phyloP scores from a whole-genome alignment of 1,140 invertebrate genomes.

The Drosophila serrata region DNA sequence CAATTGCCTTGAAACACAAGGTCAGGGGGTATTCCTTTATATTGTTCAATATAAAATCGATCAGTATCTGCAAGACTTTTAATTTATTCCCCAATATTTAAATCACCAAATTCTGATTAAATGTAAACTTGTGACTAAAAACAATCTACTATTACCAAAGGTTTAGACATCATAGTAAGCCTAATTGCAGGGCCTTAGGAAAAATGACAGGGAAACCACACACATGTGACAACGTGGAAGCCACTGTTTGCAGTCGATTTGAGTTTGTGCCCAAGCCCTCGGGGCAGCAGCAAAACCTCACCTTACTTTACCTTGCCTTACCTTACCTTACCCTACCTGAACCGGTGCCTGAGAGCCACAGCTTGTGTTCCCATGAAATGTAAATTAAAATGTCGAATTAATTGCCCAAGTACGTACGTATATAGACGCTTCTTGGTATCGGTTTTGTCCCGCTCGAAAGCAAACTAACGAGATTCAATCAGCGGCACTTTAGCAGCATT shows the following conservation, averaged over 20 bases:
- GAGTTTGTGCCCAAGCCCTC: neutral
- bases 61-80: rapidly evolving
- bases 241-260: slow-evolving; percentile 6
- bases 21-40: too few relatives aligned
- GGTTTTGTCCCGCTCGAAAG: slow-evolving; percentile 28
- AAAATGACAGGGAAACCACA: neutral
- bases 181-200: neutral
- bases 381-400: slow-evolving; percentile 81
- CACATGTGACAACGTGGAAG: slow-evolving; percentile 5
- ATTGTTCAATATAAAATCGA: too few relatives aligned
- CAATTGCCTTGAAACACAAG: too few relatives aligned
- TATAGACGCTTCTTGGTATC: slow-evolving; percentile 56
- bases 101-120: too few relatives aligned
- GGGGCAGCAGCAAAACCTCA: neutral
- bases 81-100: neutral
- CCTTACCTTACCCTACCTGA: neutral
- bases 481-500: slow-evolving; percentile 69
- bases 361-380: slow-evolving; percentile 69
- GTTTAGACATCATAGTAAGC: neutral
- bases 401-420: slow-evolving; percentile 73
- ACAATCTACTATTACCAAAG: too few relatives aligned
- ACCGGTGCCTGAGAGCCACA: neutral
- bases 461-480: slow-evolving; percentile 72
- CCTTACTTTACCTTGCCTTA: too few relatives aligned
- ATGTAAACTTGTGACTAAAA: too few relatives aligned